Percentiles rank a stretch among this genome's conserved stretches.
These are phyloP conservation scores for Macrocentrus cingulum DNA, from an alignment of 1,140 invertebrate genomes.

Conservation along the genomic window DNA sequence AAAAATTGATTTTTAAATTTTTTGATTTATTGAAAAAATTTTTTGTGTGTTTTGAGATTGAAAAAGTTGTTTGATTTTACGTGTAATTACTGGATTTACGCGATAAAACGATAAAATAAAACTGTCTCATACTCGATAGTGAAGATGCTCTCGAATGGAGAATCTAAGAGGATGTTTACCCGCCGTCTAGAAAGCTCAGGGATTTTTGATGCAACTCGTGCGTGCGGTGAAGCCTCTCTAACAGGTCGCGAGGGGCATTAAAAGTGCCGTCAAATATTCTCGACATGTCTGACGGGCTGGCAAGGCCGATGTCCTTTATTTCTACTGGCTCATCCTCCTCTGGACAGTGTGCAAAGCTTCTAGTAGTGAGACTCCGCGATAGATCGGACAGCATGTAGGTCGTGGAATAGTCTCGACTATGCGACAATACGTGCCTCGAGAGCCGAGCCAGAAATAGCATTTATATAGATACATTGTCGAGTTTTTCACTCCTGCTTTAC, in stretches of 20 bases:
- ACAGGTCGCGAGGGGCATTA: slow-evolving; percentile 30
- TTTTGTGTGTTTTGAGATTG: too few species aligned
- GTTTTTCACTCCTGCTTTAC: slow-evolving; percentile 14
- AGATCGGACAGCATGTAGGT: slow-evolving; percentile 46
- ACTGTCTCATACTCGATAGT: too few species aligned
- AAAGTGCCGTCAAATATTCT: slow-evolving; percentile 22
- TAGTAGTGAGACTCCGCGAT: slow-evolving; percentile 1
- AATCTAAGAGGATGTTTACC: slow-evolving; percentile 2
- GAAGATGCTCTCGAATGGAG: background rate
- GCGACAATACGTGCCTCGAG: slow-evolving; percentile 48
- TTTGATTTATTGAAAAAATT: too few species aligned
- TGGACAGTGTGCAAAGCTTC: background rate
- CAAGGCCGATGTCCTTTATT: background rate
- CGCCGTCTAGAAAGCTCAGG: background rate
- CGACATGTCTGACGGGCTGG: background rate
- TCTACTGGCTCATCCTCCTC: background rate
- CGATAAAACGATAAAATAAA: too few species aligned
- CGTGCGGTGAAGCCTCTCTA: slow-evolving; percentile 18
- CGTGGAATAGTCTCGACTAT: slow-evolving; percentile 38
- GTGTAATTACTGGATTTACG: too few species aligned
- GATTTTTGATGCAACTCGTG: slow-evolving; percentile 24
- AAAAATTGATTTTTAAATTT: too few species aligned
- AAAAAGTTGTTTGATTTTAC: too few species aligned
- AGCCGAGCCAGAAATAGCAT: slow-evolving; percentile 32
- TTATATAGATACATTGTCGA: slow-evolving; percentile 9